A percentile compares a stretch with the other conserved stretches of the same genome.
Conservation (phyloP, 2,888 invertebrate genomes). For the Nephrotoma guestfalica region DNA sequence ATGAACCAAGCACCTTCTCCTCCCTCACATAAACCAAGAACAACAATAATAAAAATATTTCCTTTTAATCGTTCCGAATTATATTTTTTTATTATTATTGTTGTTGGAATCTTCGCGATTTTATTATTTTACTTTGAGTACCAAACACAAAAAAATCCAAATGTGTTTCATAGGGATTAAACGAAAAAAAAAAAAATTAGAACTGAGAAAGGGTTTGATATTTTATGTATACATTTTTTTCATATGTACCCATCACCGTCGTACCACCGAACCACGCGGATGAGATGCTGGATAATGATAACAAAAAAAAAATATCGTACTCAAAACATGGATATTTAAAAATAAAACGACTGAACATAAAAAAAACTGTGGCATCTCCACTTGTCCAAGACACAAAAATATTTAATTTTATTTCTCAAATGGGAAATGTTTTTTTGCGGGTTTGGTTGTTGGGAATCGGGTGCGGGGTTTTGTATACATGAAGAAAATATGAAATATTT, state of each 20-base stretch:
- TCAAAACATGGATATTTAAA: background rate
- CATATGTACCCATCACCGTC: background rate
- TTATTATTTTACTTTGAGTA: background rate
- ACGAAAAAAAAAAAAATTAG: background rate
- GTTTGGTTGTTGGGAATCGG: background rate
- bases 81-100: background rate
- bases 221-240: background rate
- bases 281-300: background rate
- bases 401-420: background rate
- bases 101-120: background rate
- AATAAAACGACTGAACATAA: background rate
- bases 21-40: background rate
- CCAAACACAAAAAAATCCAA: background rate
- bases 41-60: background rate
- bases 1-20: background rate
- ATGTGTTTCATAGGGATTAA: background rate
- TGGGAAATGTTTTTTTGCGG: background rate
- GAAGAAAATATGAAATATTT: background rate
- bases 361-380: background rate
- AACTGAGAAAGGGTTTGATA: background rate
- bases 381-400: background rate
- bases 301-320: background rate
- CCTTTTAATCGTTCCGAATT: background rate
- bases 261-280: background rate
- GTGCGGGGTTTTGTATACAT: background rate